These are phyloP conservation scores for Eudasyphora cyanicolor DNA, from an alignment of 2,888 invertebrate genomes.

Conservation along the genomic window DNA sequence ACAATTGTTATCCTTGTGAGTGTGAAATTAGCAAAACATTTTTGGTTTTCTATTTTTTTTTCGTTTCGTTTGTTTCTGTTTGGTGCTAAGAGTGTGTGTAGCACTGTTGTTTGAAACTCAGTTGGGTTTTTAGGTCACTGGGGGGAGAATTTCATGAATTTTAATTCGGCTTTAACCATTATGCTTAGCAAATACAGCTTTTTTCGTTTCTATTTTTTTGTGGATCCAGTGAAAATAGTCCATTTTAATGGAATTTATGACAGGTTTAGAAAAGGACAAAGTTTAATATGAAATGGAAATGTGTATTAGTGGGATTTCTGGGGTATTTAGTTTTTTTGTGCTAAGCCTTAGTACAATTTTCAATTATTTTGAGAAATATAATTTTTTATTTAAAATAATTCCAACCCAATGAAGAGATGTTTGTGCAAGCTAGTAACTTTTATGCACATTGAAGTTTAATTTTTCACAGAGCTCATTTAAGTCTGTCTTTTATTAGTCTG, in stretches of 20 bases:
- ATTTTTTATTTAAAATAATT: too few species aligned
- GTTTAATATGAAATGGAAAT: too few species aligned
- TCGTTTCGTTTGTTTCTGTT: not conserved
- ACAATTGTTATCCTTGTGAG: constrained; percentile 24
- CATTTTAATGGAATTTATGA: not conserved
- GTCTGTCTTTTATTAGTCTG: too few species aligned
- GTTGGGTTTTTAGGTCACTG: constrained; percentile 8
- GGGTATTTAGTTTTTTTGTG: too few species aligned
- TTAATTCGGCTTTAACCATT: constrained; percentile 11
- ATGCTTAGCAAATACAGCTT: not conserved
- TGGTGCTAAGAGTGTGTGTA: not conserved
- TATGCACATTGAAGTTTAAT: too few species aligned
- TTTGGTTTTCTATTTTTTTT: not conserved
- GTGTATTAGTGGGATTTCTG: too few species aligned
- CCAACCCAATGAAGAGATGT: too few species aligned
- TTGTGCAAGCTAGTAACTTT: too few species aligned
- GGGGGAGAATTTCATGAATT: constrained; percentile 22
- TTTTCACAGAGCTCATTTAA: too few species aligned
- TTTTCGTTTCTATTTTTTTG: not conserved
- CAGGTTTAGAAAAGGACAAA: too few species aligned
- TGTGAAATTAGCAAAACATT: constrained; percentile 10
- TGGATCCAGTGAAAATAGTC: not conserved
- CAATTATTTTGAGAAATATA: too few species aligned
- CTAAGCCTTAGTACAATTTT: too few species aligned
- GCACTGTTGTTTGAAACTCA: not conserved